Evolutionary conservation across 2,888 invertebrate genomes (phyloP).

Genomic region (Drymonia ruficornis): DNA sequence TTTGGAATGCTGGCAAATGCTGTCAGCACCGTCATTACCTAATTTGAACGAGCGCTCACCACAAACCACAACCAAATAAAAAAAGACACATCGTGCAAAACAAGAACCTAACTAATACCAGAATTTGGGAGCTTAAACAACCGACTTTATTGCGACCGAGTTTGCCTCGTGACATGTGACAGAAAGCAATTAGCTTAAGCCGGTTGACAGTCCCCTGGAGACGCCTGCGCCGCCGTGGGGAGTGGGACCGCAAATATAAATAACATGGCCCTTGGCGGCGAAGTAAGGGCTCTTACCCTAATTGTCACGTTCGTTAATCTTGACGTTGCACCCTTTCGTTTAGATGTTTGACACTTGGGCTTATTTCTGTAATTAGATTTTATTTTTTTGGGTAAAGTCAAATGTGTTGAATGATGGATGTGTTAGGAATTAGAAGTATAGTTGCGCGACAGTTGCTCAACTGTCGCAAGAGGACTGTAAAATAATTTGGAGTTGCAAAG

Average conservation of each 20-base stretch:
- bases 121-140: slow-evolving; percentile 5
- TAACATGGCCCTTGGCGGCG: slow-evolving; percentile 31
- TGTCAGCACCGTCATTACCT: too few relatives aligned
- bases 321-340: slow-evolving; percentile 39
- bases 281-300: slow-evolving; percentile 41
- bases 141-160: slow-evolving; percentile 25
- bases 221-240: slow-evolving; percentile 22
- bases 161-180: slow-evolving; percentile 28
- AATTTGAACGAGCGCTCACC: too few relatives aligned
- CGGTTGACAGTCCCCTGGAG: slow-evolving; percentile 14
- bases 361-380: slow-evolving; percentile 42
- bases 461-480: too few relatives aligned
- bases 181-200: slow-evolving; percentile 28
- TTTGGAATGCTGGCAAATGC: too few relatives aligned
- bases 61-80: too few relatives aligned
- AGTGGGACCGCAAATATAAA: slow-evolving; percentile 32
- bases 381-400: slow-evolving; percentile 13
- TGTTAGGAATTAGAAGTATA: background rate
- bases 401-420: background rate
- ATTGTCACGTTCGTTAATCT: slow-evolving; percentile 44
- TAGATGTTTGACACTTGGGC: slow-evolving; percentile 29
- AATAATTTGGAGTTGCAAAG: too few relatives aligned
- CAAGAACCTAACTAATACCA: background rate
- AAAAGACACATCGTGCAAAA: too few relatives aligned
- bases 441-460: too few relatives aligned